Conservation (phyloP, 1,140 invertebrate genomes). For the Magallana ariakensis region DNA sequence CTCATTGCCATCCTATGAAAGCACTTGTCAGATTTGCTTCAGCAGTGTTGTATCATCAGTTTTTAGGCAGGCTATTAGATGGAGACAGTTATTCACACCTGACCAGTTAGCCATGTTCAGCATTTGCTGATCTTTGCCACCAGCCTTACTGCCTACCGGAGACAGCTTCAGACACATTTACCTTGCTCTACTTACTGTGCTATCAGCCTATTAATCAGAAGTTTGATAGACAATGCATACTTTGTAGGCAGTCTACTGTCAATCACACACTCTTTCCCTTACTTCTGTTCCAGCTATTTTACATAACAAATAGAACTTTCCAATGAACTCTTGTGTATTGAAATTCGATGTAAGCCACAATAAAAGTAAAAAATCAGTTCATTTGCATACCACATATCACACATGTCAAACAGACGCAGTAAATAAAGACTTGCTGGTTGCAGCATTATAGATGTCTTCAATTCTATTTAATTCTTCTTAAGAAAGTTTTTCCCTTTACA, state of each 20-base stretch:
- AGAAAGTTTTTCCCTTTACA: too few species aligned
- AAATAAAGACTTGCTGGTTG: too few species aligned
- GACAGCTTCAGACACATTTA: neutral
- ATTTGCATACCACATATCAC: too few species aligned
- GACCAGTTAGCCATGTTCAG: neutral
- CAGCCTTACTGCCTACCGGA: too few species aligned
- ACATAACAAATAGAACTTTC: conserved; percentile 6
- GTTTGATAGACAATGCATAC: neutral
- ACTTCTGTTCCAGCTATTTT: neutral
- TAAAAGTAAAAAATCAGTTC: neutral
- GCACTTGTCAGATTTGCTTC: neutral
- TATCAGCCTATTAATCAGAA: neutral
- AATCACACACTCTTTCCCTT: neutral
- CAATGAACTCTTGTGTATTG: neutral
- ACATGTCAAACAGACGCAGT: too few species aligned
- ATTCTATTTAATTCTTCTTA: too few species aligned
- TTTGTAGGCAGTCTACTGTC: neutral
- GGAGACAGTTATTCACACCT: neutral
- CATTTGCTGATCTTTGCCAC: neutral
- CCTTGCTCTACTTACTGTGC: neutral
- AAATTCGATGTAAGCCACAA: neutral
- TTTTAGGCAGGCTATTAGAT: neutral
- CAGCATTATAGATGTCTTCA: too few species aligned
- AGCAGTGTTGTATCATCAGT: neutral
- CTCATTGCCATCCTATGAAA: too few species aligned